phyloP scores from a whole-genome alignment of 64 coral and sea anemone species.

The Montipora cactus region DNA sequence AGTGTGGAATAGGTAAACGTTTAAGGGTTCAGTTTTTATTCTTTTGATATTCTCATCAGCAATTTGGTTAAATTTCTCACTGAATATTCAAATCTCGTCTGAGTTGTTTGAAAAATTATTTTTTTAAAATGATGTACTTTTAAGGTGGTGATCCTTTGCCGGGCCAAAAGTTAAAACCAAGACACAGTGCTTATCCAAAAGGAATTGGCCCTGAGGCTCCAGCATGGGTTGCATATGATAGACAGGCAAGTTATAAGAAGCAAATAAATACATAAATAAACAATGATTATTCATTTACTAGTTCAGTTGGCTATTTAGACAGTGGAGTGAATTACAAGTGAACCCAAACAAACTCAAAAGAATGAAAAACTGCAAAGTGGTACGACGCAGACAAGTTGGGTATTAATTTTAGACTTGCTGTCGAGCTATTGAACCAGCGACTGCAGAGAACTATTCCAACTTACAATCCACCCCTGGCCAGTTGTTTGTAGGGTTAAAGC shows the following conservation, averaged over 20 bases:
- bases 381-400: no score
- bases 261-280: background rate
- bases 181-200: conserved; percentile 91
- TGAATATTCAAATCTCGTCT: background rate
- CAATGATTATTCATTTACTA: no score
- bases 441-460: no score
- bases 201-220: conserved; percentile 96
- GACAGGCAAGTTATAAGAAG: conserved; percentile 67
- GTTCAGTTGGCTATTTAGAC: no score
- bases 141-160: conserved; percentile 90
- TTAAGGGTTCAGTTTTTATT: background rate
- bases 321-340: no score
- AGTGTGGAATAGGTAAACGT: conserved; percentile 92
- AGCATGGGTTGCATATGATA: conserved; percentile 98
- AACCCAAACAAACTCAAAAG: no score
- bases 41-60: background rate
- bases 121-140: background rate
- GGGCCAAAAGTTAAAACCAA: conserved; percentile 88
- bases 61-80: background rate
- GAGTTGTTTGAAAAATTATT: background rate
- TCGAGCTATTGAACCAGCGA: no score
- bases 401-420: no score
- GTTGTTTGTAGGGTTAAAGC: no score
- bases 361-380: no score
- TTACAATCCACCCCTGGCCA: no score